Conservation (phyloP, 2,113 vertebrate genomes). For the Euleptes europaea region DNA sequence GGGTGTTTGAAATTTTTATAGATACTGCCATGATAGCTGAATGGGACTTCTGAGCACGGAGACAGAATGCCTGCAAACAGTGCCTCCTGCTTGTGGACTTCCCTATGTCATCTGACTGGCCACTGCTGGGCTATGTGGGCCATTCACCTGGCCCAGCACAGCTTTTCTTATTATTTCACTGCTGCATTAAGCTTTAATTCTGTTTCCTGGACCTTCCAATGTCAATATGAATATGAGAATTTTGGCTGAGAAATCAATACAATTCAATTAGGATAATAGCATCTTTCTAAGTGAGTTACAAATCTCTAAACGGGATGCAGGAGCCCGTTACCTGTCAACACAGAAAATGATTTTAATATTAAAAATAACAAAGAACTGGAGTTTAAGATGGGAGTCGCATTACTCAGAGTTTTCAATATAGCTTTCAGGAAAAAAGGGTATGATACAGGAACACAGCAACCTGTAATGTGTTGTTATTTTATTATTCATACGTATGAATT, state of each 20-base stretch:
- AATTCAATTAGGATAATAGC: conserved; percentile 4
- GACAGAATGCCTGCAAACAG: too few species aligned
- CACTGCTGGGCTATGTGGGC: too few species aligned
- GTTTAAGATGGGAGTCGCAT: neutral
- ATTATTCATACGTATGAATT: too few species aligned
- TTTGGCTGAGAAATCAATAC: conserved; percentile 8
- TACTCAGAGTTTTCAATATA: neutral
- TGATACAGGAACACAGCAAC: neutral
- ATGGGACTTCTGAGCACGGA: too few species aligned
- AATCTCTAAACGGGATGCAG: neutral
- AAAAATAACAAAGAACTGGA: neutral
- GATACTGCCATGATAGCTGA: too few species aligned
- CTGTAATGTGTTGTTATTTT: too few species aligned
- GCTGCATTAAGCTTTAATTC: conserved; percentile 1
- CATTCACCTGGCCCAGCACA: too few species aligned
- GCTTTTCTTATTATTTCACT: neutral
- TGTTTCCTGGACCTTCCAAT: neutral
- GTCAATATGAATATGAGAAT: conserved; percentile 6
- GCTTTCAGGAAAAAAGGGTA: neutral
- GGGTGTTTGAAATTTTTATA: too few species aligned
- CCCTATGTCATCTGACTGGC: too few species aligned
- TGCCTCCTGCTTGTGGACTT: too few species aligned
- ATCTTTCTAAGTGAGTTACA: conserved; percentile 1
- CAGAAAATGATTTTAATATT: neutral
- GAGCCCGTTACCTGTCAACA: neutral